These are phyloP conservation scores for Neria commutata DNA, from an alignment of 2,888 invertebrate genomes.

Conservation along the genomic window DNA sequence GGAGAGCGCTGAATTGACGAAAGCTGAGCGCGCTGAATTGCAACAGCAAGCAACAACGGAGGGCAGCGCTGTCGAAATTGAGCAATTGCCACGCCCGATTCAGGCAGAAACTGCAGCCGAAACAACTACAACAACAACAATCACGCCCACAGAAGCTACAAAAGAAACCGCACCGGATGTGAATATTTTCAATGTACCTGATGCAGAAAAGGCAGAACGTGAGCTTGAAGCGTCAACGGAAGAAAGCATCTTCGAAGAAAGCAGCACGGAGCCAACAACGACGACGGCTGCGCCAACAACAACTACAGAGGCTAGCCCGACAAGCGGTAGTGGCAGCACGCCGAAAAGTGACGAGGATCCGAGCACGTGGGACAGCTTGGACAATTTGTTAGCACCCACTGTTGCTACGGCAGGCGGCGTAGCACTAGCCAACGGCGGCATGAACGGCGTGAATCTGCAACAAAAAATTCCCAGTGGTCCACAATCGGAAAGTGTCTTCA, in stretches of 20 bases:
- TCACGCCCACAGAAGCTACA: conserved; percentile 21
- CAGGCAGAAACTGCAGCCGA: conserved; percentile 24
- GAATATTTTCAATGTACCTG: conserved; percentile 49
- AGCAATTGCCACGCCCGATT: conserved; percentile 41
- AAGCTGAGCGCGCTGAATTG: conserved; percentile 4
- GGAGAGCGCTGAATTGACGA: conserved; percentile 5
- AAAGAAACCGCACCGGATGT: conserved; percentile 35
- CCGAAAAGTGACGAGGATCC: conserved; percentile 16
- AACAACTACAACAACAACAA: conserved; percentile 18
- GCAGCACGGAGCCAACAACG: neutral
- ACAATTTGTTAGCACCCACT: conserved; percentile 51
- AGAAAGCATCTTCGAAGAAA: neutral
- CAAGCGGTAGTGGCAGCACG: neutral
- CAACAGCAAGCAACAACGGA: conserved; percentile 20
- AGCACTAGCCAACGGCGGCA: conserved; percentile 18
- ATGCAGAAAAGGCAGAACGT: conserved; percentile 21
- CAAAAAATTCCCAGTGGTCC: conserved; percentile 53
- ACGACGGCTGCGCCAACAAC: conserved; percentile 22
- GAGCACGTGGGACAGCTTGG: conserved; percentile 56
- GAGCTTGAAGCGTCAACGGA: neutral
- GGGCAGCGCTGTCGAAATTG: conserved; percentile 22
- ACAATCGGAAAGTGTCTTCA: conserved; percentile 94
- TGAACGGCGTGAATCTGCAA: conserved; percentile 40
- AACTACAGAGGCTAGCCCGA: conserved; percentile 14
- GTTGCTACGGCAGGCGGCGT: conserved; percentile 40